Conservation (phyloP, 2,888 invertebrate species). For the Coecobrya sp. region DNA sequence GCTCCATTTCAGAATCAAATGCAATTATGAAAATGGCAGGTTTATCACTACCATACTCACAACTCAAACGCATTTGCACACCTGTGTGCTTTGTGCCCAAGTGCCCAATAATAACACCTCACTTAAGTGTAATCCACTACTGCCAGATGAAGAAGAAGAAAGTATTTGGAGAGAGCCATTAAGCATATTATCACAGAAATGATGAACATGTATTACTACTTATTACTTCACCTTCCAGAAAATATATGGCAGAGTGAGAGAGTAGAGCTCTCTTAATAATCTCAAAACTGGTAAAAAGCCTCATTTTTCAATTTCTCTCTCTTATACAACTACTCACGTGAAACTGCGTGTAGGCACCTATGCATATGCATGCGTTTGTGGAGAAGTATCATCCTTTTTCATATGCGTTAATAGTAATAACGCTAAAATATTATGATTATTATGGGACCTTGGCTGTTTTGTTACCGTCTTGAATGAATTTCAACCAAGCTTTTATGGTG, state of each 20-base stretch:
- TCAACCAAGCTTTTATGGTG: background rate
- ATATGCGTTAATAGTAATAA: constrained; percentile 44
- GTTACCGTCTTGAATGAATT: background rate
- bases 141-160: background rate
- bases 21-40: constrained; percentile 85
- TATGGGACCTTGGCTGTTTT: constrained; percentile 46
- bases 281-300: constrained; percentile 62
- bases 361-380: background rate
- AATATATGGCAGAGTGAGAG: background rate
- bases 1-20: constrained; percentile 83
- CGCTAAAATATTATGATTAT: constrained; percentile 70
- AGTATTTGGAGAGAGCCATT: background rate
- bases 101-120: constrained; percentile 26
- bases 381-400: background rate
- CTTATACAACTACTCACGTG: background rate
- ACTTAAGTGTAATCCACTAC: constrained; percentile 34
- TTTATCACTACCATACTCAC: constrained; percentile 77
- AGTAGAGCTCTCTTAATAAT: background rate
- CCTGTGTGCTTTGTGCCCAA: constrained; percentile 2
- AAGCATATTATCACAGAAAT: background rate
- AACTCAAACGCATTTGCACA: constrained; percentile 48
- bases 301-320: constrained; percentile 75
- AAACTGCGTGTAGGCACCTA: background rate
- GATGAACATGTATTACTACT: constrained; percentile 35
- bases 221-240: background rate